Base-by-base conservation (phyloP, 2,797 vertebrate genomes). In the Eremophila alpestris region DNA sequence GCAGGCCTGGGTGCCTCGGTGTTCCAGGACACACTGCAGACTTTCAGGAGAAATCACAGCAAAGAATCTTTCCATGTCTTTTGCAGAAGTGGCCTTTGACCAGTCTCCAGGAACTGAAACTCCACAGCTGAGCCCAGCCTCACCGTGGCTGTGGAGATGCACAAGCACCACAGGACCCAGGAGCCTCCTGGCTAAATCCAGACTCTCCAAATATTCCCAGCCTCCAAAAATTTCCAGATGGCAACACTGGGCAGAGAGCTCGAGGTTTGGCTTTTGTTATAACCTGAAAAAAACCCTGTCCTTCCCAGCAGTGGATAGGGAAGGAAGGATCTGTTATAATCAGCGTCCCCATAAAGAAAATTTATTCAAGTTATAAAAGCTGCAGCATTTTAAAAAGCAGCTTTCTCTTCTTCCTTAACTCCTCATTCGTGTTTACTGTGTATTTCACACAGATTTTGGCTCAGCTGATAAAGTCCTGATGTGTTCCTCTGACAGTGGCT, bases 121-220 rank as follows among this genome's bases (percentile, higher is more conserved):
- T 9, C 38, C 3, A 0, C 3, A 16, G 34, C 23, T 0, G 5
- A 83, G 48, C 8, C 12, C 45, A 40, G 41, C 20, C 58, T 59
- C 6, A 1, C 1, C 1, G 5, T 0, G 11, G 69, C 46, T 83
- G 43, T 5, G 18, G 46, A 73, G 45, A 55, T 45, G 34, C 1
- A 1, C 6, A 32, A 41, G 46, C 62, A 71, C 46, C 75, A 43
- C 17, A 68, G 30, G 29, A 75, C 9, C 11, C 0, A 0, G 48
- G 41, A 81, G 38, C 32, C 34, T 46, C 55, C 16, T 4, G 6
- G 36, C 40, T 65, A 70, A 48, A 88, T 23, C 7, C 56, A 63
- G 52, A 22, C 54, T 41, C 56, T 27, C 40, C 34, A 49, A 36
- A 56, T 40, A 55, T 54, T 76, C 30, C 48, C 48, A 68, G 36